Evolutionary conservation across 2,797 vertebrate species (phyloP).

Genomic region (Darevskia mixta): DNA sequence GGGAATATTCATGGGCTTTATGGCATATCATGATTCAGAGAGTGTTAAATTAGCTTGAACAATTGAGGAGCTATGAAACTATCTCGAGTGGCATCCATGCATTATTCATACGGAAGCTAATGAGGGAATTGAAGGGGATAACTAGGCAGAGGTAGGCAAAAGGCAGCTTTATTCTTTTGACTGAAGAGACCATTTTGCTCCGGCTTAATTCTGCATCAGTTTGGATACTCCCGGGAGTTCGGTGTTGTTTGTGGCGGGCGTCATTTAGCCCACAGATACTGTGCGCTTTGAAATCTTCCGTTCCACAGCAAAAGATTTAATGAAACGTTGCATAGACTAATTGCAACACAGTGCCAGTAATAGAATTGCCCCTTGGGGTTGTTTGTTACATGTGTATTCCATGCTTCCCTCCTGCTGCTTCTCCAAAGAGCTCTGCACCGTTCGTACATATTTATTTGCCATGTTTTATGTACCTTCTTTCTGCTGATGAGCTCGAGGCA

Average conservation of each 20-base stretch:
- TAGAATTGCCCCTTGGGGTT: not conserved
- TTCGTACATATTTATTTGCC: not conserved
- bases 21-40: not conserved
- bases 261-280: conserved; percentile 38
- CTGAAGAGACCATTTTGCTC: conserved; percentile 30
- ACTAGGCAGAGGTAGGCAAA: conserved; percentile 34
- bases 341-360: not conserved
- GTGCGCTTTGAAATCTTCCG: conserved; percentile 19
- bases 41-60: not conserved
- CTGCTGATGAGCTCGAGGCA: not conserved
- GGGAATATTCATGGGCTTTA: not conserved
- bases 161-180: conserved; percentile 49
- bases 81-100: conserved; percentile 38
- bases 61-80: conserved; percentile 33
- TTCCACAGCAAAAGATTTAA: conserved; percentile 37
- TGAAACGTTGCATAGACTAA: conserved; percentile 22
- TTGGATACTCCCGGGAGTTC: conserved; percentile 28
- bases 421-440: not conserved
- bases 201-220: not conserved
- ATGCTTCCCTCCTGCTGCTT: not conserved
- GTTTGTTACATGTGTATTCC: conserved; percentile 6
- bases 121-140: conserved; percentile 41
- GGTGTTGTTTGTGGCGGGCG: conserved; percentile 20
- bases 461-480: not conserved
- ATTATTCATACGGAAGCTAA: conserved; percentile 35